These are phyloP conservation scores for Hemicentrotus pulcherrimus DNA, from an alignment of 35 echinoderm and acorn worm species.

Conservation along the genomic window DNA sequence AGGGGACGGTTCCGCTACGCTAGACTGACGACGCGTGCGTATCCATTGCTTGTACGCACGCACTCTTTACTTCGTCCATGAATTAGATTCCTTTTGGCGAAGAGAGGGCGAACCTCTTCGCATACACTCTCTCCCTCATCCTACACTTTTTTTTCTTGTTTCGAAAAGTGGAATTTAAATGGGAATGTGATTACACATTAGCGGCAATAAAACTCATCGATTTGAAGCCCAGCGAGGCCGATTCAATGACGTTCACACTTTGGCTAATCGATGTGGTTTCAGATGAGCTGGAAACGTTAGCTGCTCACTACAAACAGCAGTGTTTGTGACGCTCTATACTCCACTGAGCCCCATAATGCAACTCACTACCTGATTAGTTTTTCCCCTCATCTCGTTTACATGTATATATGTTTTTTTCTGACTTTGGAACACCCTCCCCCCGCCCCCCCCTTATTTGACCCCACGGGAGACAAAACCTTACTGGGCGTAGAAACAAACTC, in stretches of 20 bases:
- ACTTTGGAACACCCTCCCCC: neutral
- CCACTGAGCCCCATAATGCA: conserved; percentile 45
- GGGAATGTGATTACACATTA: conserved; percentile 53
- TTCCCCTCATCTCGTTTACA: neutral
- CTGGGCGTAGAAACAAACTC: conserved; percentile 46
- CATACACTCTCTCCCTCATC: conserved; percentile 25
- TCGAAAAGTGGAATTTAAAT: conserved; percentile 46
- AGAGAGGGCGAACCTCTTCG: conserved; percentile 44
- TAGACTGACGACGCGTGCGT: conserved; percentile 48
- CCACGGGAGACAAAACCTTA: neutral
- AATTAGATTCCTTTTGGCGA: conserved; percentile 28
- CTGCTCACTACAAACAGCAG: conserved; percentile 35
- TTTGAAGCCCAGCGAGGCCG: conserved; percentile 38
- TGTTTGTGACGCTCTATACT: conserved; percentile 41
- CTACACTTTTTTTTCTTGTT: conserved; percentile 19
- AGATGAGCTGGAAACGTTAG: conserved; percentile 54
- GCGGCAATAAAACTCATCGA: conserved; percentile 51
- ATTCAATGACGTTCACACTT: conserved; percentile 53
- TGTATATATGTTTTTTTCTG: neutral
- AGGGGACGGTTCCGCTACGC: conserved; percentile 50
- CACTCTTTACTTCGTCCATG: conserved; percentile 40
- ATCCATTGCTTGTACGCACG: conserved; percentile 50
- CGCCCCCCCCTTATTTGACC: neutral
- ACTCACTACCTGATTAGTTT: neutral
- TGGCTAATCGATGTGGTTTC: conserved; percentile 48